These are phyloP conservation scores for Pavo muticus DNA, from an alignment of 2,113 vertebrate genomes.

Conservation along the genomic window DNA sequence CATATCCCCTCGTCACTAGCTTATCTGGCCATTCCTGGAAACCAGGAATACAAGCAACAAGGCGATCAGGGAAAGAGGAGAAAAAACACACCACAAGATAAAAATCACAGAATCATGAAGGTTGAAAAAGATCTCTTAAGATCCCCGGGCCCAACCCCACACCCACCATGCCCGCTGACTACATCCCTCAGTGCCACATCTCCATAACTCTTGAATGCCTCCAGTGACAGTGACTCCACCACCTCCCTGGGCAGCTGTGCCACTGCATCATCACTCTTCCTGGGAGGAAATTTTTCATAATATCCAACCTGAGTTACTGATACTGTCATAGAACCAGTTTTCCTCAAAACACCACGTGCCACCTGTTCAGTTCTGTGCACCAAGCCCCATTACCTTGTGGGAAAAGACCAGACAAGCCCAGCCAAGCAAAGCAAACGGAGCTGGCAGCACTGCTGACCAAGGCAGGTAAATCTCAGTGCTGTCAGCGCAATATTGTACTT, in stretches of 20 bases:
- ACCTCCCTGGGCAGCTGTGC: too few relatives aligned
- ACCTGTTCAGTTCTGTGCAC: background rate
- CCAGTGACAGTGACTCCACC: too few relatives aligned
- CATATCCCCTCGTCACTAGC: rapidly evolving
- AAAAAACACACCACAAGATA: background rate
- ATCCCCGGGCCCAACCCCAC: too few relatives aligned
- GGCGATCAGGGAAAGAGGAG: rapidly evolving
- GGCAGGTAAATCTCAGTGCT: background rate
- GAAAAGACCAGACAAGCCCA: background rate
- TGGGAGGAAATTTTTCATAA: too few relatives aligned
- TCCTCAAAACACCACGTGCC: rapidly evolving
- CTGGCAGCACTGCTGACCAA: conserved; percentile 38
- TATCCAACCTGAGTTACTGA: too few relatives aligned
- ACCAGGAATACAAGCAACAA: background rate
- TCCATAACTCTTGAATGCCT: too few relatives aligned
- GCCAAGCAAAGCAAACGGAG: background rate
- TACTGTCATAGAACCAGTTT: background rate
- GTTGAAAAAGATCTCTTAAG: too few relatives aligned
- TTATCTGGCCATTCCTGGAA: background rate
- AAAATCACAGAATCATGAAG: too few relatives aligned
- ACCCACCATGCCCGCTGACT: too few relatives aligned
- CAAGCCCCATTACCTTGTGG: background rate
- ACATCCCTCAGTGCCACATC: too few relatives aligned
- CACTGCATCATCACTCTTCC: too few relatives aligned
- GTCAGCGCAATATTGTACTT: background rate